These are phyloP conservation scores for Drosophila malerkotliana DNA, from an alignment of 1,140 invertebrate genomes.

Conservation along the genomic window DNA sequence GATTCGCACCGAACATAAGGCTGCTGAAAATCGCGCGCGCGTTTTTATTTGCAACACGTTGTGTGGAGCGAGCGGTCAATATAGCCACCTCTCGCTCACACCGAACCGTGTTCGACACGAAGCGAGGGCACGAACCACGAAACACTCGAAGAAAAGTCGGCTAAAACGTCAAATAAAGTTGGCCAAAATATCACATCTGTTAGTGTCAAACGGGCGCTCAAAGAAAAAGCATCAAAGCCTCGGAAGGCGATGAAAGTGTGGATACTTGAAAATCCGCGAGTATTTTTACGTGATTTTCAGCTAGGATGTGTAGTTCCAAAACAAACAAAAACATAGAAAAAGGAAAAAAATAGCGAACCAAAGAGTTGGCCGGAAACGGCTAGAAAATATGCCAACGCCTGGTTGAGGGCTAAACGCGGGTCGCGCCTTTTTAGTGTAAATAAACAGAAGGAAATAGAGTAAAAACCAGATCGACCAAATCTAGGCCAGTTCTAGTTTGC, in stretches of 20 bases:
- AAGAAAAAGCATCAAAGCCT: too few relatives aligned
- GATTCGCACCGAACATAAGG: too few relatives aligned
- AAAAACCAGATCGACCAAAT: conserved; percentile 1
- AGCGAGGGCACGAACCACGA: too few relatives aligned
- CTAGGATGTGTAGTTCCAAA: conserved; percentile 79
- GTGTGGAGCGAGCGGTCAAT: too few relatives aligned
- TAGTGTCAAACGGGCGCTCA: too few relatives aligned
- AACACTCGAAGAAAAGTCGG: too few relatives aligned
- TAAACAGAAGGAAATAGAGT: conserved; percentile 42
- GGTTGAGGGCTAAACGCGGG: conserved; percentile 46
- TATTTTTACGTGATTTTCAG: conserved; percentile 53
- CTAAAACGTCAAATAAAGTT: too few relatives aligned
- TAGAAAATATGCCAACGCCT: conserved; percentile 50
- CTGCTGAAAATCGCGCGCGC: too few relatives aligned
- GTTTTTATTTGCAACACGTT: too few relatives aligned
- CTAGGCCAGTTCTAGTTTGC: conserved; percentile 8
- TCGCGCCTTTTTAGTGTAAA: conserved; percentile 63
- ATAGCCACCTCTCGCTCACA: too few relatives aligned
- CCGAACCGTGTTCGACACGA: too few relatives aligned
- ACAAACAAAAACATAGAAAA: background rate
- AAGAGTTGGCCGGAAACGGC: conserved; percentile 32
- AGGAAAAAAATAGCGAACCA: background rate
- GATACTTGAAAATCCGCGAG: conserved; percentile 4
- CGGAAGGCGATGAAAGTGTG: background rate
- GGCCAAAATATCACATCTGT: too few relatives aligned